Evolutionary conservation across 2,797 vertebrate species (phyloP), one percentile per base, ranked within the genome.

Genomic region (Centropyge bicolor): DNA sequence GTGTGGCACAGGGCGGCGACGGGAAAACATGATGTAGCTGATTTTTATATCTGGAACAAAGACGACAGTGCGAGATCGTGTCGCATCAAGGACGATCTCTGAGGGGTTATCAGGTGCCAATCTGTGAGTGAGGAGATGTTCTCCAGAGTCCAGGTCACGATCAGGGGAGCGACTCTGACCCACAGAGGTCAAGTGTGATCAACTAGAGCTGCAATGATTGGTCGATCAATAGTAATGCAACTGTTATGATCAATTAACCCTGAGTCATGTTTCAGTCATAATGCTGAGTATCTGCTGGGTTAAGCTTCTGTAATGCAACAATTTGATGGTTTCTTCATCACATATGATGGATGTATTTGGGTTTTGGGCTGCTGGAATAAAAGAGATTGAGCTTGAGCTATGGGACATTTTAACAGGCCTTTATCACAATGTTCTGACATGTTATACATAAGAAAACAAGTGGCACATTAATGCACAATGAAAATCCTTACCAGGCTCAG

Each of bases 1-100:
- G 79, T 76, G 78, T 56, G 43, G 51, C 59, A 70, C 17, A 4
- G 27, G 55, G 51, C 12, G 7, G 22, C 19, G 17, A 10, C 24
- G 1, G 40, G 27, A 27, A 56, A 13, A 4, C 10, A 48, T 2
- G 59, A 57, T n/a, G 51, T 3, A 7, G 16, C 5, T 0, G 38
- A 54, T 38, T 66, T 65, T 38, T 38, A n/a, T 24, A 38, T 43
- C 45, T 48, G 12, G 59, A 45, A 24, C 38, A 57, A 19, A 52
- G 55, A 54, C 2, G 1, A 69, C 19, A 24, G 27, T 48, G 45
- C 36, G 52, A 52, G 20, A 62, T 19, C 8, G 12, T 43, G n/a
- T 27, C 63, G 41, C 41, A 62, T 55, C 2, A 52, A 51, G 36
- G 24, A 43, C 27, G 20, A 20, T 52, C 43, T 49, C 12, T 12